Conservation (phyloP, 2,113 vertebrate species). For the Prochilodus magdalenae region DNA sequence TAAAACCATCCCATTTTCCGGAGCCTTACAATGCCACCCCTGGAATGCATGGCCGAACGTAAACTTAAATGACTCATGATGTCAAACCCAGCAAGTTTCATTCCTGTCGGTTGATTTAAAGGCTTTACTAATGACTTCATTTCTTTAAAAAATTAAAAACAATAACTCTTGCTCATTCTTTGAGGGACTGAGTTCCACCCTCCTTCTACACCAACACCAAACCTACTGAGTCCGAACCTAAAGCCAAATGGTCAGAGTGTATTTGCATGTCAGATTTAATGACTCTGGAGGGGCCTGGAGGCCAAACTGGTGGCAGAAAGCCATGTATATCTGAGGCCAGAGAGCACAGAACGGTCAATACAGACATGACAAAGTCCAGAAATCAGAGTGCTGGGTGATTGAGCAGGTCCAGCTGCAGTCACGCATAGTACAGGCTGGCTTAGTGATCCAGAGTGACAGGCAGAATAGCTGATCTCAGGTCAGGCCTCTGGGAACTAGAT, state of each 20-base stretch:
- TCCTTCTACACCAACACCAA: neutral
- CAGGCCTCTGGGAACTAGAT: neutral
- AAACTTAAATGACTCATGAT: too few relatives aligned
- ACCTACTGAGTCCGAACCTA: neutral
- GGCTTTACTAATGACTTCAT: neutral
- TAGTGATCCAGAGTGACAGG: constrained; percentile 5
- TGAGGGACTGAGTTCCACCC: neutral
- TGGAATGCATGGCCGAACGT: too few relatives aligned
- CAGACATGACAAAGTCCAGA: constrained; percentile 17
- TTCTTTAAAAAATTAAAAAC: neutral
- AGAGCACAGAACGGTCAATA: constrained; percentile 35
- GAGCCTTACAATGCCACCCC: too few relatives aligned
- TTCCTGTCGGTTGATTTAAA: too few relatives aligned
- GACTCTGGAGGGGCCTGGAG: constrained; percentile 19
- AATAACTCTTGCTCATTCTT: neutral
- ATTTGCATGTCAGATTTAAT: constrained; percentile 36
- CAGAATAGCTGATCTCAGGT: constrained; percentile 9
- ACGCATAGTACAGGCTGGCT: constrained; percentile 8
- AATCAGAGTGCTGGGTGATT: neutral
- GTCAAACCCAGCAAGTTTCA: too few relatives aligned
- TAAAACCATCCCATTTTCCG: too few relatives aligned
- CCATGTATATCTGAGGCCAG: neutral
- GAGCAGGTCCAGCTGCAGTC: constrained; percentile 27
- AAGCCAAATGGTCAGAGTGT: constrained; percentile 5
- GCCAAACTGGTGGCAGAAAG: constrained; percentile 31